Evolutionary conservation across 2,797 vertebrate genomes (phyloP).

Genomic region (Pseudotriccus pelzelni): DNA sequence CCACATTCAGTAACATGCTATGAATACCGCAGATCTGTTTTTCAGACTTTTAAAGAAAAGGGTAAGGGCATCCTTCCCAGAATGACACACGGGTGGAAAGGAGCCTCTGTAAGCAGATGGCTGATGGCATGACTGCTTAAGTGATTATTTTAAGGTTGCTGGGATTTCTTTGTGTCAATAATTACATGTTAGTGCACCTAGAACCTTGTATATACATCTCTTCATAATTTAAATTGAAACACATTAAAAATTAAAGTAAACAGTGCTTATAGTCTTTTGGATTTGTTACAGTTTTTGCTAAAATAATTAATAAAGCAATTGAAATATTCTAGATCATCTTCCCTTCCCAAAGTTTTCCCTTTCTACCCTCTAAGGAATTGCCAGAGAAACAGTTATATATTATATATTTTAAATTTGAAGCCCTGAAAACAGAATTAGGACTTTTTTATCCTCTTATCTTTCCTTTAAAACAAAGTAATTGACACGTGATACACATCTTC

Average conservation of each 20-base stretch:
- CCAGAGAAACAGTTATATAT: not conserved
- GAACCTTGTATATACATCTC: not conserved
- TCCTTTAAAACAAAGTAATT: not conserved
- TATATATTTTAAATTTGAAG: not conserved
- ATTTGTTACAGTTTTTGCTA: not conserved
- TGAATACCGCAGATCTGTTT: not conserved
- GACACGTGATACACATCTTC: not conserved
- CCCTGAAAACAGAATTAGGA: not conserved
- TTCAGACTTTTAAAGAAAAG: not conserved
- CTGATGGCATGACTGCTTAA: not conserved
- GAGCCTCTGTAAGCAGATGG: not conserved
- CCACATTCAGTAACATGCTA: not conserved
- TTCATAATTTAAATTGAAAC: not conserved
- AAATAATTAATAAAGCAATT: not conserved
- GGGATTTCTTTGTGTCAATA: not conserved
- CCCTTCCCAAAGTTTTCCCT: not conserved
- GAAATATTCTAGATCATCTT: not conserved
- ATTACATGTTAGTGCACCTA: not conserved
- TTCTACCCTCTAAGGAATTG: not conserved
- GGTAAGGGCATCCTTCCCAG: not conserved
- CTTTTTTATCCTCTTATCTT: not conserved
- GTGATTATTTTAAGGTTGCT: not conserved
- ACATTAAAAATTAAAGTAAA: not conserved
- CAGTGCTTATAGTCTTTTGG: not conserved
- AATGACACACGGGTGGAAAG: not conserved